Conservation (phyloP, 2,113 vertebrate species). For the Agelaius phoeniceus region DNA sequence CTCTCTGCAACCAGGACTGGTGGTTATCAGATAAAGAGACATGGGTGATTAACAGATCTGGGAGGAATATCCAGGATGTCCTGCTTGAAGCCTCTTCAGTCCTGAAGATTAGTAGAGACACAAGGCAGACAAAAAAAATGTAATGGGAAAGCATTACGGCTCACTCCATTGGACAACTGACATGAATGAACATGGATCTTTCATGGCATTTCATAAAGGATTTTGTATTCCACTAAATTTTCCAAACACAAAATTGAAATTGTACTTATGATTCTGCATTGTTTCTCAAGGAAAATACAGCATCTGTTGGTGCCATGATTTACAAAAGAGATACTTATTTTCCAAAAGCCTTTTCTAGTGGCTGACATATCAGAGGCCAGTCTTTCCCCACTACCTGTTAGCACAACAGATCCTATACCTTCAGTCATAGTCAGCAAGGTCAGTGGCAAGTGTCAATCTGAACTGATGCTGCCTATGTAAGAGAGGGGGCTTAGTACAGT, state of each 20-base stretch:
- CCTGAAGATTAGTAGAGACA: background rate
- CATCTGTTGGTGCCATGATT: background rate
- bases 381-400: background rate
- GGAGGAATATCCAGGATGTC: background rate
- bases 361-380: background rate
- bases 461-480: background rate
- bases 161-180: background rate
- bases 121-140: background rate
- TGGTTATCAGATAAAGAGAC: background rate
- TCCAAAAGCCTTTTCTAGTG: background rate
- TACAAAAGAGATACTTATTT: background rate
- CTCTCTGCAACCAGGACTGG: background rate
- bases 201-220: background rate
- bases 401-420: background rate
- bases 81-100: background rate
- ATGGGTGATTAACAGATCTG: background rate
- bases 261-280: background rate
- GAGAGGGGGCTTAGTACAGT: background rate
- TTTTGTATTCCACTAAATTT: background rate
- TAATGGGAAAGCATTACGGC: background rate
- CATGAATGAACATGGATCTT: background rate
- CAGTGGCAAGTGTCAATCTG: background rate
- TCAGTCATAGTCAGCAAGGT: background rate
- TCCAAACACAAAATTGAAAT: background rate
- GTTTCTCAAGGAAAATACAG: background rate